phyloP scores from a whole-genome alignment of 37 sponge, comb jelly and placozoan genomes.

The Mnemiopsis leidyi region DNA sequence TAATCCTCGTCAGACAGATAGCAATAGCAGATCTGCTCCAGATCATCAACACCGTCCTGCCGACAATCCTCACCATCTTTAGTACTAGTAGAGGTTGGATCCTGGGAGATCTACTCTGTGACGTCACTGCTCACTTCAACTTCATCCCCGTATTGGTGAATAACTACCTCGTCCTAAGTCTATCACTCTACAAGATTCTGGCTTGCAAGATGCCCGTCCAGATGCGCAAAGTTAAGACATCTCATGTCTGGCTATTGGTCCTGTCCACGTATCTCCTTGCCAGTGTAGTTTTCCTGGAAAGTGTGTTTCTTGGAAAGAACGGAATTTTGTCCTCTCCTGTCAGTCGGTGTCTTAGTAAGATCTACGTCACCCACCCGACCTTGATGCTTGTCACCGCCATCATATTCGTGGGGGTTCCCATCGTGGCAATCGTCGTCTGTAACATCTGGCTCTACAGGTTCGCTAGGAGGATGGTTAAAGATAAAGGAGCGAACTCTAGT shows the following conservation, averaged over 20 bases:
- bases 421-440: background rate
- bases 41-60: slow-evolving; percentile 18
- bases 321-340: background rate
- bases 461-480: background rate
- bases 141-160: slow-evolving; percentile 4
- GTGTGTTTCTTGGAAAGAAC: background rate
- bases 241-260: background rate
- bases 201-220: background rate
- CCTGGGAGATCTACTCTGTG: slow-evolving; percentile 5
- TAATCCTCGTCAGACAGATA: background rate
- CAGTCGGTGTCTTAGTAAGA: background rate
- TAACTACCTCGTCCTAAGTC: background rate
- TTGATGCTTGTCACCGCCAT: background rate
- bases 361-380: background rate
- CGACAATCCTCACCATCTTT: background rate
- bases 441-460: background rate
- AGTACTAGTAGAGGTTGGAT: background rate
- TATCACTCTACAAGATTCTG: background rate
- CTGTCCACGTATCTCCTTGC: background rate
- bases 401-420: slow-evolving; percentile 3
- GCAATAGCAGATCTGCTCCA: background rate
- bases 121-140: slow-evolving; percentile 35
- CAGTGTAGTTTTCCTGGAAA: background rate
- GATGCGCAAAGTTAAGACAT: background rate
- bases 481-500: background rate